Conservation (phyloP, 2,113 vertebrate genomes). For the Cyanistes caeruleus region DNA sequence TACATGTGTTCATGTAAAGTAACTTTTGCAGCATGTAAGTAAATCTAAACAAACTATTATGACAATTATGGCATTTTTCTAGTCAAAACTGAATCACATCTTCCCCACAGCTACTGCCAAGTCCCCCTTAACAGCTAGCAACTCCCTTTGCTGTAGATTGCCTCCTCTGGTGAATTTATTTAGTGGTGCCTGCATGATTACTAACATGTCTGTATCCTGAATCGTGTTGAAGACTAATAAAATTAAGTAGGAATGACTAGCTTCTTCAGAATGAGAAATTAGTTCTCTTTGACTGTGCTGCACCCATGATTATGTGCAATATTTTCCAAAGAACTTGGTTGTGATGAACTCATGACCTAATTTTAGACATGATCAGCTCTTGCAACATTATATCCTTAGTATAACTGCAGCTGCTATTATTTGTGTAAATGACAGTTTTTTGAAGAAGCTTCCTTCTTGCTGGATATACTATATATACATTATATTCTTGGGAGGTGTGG, state of each 20-base stretch:
- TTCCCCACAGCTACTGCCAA: neutral
- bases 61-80: neutral
- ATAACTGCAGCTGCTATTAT: neutral
- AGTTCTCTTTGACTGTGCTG: neutral
- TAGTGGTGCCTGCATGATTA: neutral
- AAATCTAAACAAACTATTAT: neutral
- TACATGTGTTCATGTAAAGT: neutral
- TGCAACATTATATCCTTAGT: neutral
- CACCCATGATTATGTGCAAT: neutral
- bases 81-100: neutral
- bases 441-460: neutral
- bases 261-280: neutral
- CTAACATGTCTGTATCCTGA: neutral
- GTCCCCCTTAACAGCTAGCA: neutral
- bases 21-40: accelerated
- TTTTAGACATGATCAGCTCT: neutral
- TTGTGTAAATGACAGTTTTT: neutral
- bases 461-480: accelerated
- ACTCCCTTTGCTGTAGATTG: neutral
- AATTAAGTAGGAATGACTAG: neutral
- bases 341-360: neutral
- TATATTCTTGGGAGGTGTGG: neutral
- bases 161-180: neutral
- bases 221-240: neutral
- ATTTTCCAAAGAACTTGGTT: neutral